A percentile compares a stretch with the other conserved stretches of the same genome.
Conservation (phyloP, 2,113 vertebrate genomes). For the Morone saxatilis region DNA sequence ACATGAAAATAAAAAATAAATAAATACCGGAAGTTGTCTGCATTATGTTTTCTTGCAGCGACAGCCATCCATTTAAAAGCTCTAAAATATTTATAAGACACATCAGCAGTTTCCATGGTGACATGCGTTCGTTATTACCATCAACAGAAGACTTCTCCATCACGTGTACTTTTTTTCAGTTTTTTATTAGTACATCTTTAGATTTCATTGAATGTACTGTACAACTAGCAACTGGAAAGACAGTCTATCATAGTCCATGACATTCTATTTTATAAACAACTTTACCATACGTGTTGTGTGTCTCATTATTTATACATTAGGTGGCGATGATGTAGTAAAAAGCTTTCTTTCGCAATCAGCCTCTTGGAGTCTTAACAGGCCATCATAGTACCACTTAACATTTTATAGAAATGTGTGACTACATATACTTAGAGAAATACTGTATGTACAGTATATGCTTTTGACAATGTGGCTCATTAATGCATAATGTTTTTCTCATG, state of each 20-base stretch:
- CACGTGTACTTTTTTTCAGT: not conserved
- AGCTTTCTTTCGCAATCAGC: slow-evolving; percentile 53
- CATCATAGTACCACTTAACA: slow-evolving; percentile 9
- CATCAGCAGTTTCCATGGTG: not conserved
- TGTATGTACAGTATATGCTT: slow-evolving; percentile 46
- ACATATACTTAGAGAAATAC: slow-evolving; percentile 59
- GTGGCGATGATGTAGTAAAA: slow-evolving; percentile 63
- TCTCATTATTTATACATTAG: slow-evolving; percentile 50
- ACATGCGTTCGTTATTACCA: not conserved
- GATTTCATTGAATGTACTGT: slow-evolving; percentile 54
- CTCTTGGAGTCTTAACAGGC: slow-evolving; percentile 25
- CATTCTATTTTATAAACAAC: slow-evolving; percentile 59
- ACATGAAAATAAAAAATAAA: slow-evolving; percentile 3
- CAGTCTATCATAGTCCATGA: slow-evolving; percentile 52
- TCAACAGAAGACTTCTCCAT: not conserved
- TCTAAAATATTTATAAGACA: not conserved
- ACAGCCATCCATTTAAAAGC: not conserved
- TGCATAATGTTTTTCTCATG: slow-evolving; percentile 68
- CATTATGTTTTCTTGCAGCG: not conserved
- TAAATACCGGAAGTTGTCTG: not conserved
- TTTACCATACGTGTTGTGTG: slow-evolving; percentile 35
- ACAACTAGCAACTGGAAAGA: slow-evolving; percentile 65
- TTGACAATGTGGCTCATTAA: slow-evolving; percentile 70
- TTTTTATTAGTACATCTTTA: slow-evolving; percentile 72
- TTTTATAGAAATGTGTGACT: slow-evolving; percentile 50